phyloP scores from a whole-genome alignment of 1,140 invertebrate genomes.

The Theocolax elegans region DNA sequence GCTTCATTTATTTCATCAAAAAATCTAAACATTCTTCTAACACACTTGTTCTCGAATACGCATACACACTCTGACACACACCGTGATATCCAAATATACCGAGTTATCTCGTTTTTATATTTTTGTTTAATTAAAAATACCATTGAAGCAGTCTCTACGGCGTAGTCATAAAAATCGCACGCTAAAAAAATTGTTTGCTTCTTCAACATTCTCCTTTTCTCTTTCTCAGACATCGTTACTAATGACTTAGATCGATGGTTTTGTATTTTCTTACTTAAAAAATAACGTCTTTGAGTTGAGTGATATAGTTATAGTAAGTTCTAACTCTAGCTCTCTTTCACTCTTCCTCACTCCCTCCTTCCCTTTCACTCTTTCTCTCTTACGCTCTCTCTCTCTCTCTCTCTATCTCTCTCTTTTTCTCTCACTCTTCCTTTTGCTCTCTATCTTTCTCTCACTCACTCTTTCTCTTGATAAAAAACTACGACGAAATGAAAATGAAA shows the following conservation, averaged over 20 bases:
- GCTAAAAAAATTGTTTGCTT: conserved; percentile 36
- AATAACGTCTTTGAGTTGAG: conserved; percentile 37
- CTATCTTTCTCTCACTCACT: too few species aligned
- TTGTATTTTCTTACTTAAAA: conserved; percentile 36
- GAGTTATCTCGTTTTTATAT: conserved; percentile 12
- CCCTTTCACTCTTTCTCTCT: too few species aligned
- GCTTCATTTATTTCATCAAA: conserved; percentile 22
- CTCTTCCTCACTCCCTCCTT: too few species aligned
- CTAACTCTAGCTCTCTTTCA: too few species aligned
- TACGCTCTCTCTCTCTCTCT: too few species aligned
- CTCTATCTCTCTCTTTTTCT: too few species aligned
- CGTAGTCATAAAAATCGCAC: conserved; percentile 3
- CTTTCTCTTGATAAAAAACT: conserved; percentile 11
- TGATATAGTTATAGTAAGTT: conserved; percentile 28
- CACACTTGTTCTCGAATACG: conserved; percentile 1
- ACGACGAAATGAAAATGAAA: conserved; percentile 17
- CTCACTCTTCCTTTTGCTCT: too few species aligned
- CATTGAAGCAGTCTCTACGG: conserved; percentile 28
- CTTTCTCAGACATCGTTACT: conserved; percentile 42
- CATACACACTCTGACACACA: conserved; percentile 12
- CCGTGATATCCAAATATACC: conserved; percentile 21
- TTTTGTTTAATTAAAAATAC: conserved; percentile 29
- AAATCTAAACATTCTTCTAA: conserved; percentile 6
- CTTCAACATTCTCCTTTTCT: conserved; percentile 39
- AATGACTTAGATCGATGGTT: conserved; percentile 56